These are phyloP conservation scores for Meriones psammophilus DNA, from an alignment of 2,797 vertebrate species.

Conservation along the genomic window DNA sequence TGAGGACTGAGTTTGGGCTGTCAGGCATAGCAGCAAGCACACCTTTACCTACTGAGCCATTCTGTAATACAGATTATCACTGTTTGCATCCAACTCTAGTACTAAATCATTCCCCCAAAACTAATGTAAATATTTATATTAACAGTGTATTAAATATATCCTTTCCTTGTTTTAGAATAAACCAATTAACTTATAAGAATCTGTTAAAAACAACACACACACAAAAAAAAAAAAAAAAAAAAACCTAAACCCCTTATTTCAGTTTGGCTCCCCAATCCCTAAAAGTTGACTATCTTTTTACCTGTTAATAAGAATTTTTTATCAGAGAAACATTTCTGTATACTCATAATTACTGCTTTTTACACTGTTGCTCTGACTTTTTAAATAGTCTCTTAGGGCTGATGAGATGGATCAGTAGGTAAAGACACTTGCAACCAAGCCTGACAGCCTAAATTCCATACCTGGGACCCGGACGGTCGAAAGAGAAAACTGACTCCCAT, in stretches of 20 bases:
- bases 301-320: constrained; percentile 48
- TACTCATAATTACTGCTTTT: constrained; percentile 31
- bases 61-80: constrained; percentile 31
- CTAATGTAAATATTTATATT: constrained; percentile 24
- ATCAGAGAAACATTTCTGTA: constrained; percentile 4
- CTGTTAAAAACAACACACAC: neutral
- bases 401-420: neutral
- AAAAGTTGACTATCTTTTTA: constrained; percentile 46
- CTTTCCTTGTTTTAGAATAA: constrained; percentile 39
- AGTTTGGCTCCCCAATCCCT: constrained; percentile 20
- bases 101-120: constrained; percentile 34
- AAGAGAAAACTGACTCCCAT: neutral
- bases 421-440: neutral
- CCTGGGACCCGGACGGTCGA: neutral
- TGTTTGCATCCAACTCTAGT: neutral
- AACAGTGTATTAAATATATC: neutral
- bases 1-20: neutral
- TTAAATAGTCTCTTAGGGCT: neutral
- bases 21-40: neutral
- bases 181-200: constrained; percentile 45
- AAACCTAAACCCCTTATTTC: neutral
- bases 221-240: too few relatives aligned
- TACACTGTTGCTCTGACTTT: constrained; percentile 35
- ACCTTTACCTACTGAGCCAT: neutral
- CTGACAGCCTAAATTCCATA: neutral